Evolutionary conservation across 92 coral and sea anemone species (phyloP).

Genomic region (Montipora capitata): DNA sequence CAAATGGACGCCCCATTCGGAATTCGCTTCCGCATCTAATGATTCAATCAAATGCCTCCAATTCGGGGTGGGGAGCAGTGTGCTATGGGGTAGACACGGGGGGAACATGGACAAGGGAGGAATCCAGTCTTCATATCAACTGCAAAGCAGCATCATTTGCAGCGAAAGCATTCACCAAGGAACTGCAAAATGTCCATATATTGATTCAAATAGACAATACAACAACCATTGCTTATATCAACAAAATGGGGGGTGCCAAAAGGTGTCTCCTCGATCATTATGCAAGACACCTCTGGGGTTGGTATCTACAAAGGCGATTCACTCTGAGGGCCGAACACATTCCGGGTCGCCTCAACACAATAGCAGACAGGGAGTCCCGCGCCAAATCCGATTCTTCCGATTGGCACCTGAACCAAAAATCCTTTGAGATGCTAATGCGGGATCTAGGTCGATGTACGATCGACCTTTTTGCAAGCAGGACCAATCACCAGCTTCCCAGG

Average conservation of each 20-base stretch:
- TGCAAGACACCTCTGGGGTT: conserved; percentile 10
- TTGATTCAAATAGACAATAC: conserved; percentile 45
- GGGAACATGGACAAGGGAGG: conserved; percentile 29
- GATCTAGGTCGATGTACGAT: conserved; percentile 25
- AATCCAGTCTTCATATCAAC: conserved; percentile 39
- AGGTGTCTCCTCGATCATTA: conserved; percentile 1
- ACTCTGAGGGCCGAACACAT: conserved; percentile 37
- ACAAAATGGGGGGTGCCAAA: conserved; percentile 36
- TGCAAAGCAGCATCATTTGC: conserved; percentile 54
- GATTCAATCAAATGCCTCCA: conserved; percentile 32
- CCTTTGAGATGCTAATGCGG: conserved; percentile 29
- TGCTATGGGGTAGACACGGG: conserved; percentile 33
- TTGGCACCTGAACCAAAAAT: conserved; percentile 41
- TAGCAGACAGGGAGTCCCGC: conserved; percentile 39
- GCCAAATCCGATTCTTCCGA: conserved; percentile 44
- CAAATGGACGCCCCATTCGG: background rate
- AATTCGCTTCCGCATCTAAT: background rate
- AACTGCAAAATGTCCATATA: conserved; percentile 10
- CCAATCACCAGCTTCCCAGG: conserved; percentile 42
- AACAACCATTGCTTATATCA: conserved; percentile 28
- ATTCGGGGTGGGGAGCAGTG: conserved; percentile 45
- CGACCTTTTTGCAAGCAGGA: conserved; percentile 64
- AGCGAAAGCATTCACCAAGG: conserved; percentile 52
- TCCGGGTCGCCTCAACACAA: conserved; percentile 26
- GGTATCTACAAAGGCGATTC: background rate